Conservation (phyloP, 2,113 vertebrate genomes). For the Phoxinus phoxinus region DNA sequence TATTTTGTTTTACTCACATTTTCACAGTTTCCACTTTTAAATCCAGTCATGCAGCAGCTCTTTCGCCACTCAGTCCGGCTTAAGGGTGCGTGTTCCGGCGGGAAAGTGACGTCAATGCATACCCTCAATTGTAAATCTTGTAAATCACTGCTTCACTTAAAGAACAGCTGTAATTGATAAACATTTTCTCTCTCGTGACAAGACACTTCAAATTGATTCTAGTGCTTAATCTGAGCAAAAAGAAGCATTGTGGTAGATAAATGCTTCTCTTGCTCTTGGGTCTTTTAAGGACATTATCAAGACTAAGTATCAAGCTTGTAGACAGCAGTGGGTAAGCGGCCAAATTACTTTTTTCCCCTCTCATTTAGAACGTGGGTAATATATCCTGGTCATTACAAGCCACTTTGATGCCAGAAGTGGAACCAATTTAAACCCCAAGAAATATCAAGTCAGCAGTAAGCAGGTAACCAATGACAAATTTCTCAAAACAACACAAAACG, state of each 20-base stretch:
- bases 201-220: conserved; percentile 14
- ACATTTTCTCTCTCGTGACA: conserved; percentile 2
- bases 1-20: no score
- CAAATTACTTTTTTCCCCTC: conserved; percentile 27
- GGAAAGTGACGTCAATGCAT: no score
- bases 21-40: no score
- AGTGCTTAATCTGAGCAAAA: conserved; percentile 15
- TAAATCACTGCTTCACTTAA: conserved; percentile 17
- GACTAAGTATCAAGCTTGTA: conserved; percentile 34
- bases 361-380: conserved; percentile 14
- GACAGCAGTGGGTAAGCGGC: conserved; percentile 29
- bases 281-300: conserved; percentile 33
- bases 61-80: no score
- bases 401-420: background rate
- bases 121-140: background rate
- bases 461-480: background rate
- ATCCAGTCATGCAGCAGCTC: no score
- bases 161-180: conserved; percentile 8
- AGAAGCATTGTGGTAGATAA: background rate
- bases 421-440: conserved; percentile 20
- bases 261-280: conserved; percentile 20
- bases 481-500: background rate
- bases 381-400: conserved; percentile 1
- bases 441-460: background rate
- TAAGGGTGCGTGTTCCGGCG: no score